Evolutionary conservation across 2,888 invertebrate genomes (phyloP), one percentile per base, ranked within the genome.

Genomic region (Nemotelus pantherinus): DNA sequence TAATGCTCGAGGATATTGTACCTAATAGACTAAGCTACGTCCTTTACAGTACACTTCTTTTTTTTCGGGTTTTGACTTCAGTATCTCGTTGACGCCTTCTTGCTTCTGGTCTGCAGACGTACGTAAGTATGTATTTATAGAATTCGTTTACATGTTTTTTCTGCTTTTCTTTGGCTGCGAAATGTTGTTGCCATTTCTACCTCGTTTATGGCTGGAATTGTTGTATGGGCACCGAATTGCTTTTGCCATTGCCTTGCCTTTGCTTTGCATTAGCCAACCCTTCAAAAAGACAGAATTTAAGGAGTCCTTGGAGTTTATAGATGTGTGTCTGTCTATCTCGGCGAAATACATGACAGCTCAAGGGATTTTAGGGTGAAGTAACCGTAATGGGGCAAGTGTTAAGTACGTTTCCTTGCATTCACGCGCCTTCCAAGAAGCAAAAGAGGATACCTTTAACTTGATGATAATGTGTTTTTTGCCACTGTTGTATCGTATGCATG

Each of bases 61-160:
- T 71, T 71, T 71, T 55, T 41, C 55, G 71, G 71, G 39, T 53
- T 71, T 71, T 71, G 71, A 71, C 71, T 71, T 71, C 57, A 71
- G 57, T 57, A 71, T 71, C 71, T 71, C 57, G 55, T 71, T 71
- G 71, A 55, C 71, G 71, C 57, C 57, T 71, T 71, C 57, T 71
- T 71, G 9, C 71, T 68, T 50, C 50, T 41, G 68, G 68, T 3
- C 63, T 5, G 6, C 9, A 10, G 63, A 63, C 4, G 63, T 63
- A 63, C 63, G 7, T 25, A 39, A 63, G 57, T 57, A 41, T 9
- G 50, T 68, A 68, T 68, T 48, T 68, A 68, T 68, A 68, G 68
- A 68, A 68, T 25, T 68, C 50, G 68, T 50, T 68, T 68, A 47
- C 6, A 41, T 50, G n/a, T 48, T 68, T 68, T 68, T 67, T 45